Percentiles rank a stretch among this genome's conserved stretches.
phyloP scores from a whole-genome alignment of 1,140 invertebrate species.

The Drosophila pallidifrons region DNA sequence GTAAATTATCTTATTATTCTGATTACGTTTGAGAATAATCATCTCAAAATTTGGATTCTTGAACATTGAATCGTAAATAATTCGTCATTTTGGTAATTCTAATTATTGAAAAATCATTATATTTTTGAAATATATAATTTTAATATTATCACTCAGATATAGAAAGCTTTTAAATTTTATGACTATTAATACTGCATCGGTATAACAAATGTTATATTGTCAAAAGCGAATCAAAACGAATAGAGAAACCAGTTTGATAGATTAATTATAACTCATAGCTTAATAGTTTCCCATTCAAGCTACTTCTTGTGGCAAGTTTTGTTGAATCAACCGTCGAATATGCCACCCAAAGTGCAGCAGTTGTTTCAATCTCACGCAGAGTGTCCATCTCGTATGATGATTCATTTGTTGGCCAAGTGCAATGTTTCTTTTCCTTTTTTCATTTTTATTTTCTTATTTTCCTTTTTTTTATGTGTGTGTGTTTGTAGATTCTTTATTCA shows the following conservation, averaged over 20 bases:
- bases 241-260: neutral
- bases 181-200: no score
- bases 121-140: no score
- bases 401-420: conserved; percentile 68
- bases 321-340: neutral
- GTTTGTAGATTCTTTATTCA: conserved; percentile 14
- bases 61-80: no score
- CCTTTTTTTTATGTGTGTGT: conserved; percentile 4
- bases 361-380: conserved; percentile 60
- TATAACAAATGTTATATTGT: no score
- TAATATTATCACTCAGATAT: no score
- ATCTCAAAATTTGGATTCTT: no score
- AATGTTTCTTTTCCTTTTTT: conserved; percentile 33
- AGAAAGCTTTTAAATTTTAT: no score
- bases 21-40: no score
- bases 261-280: neutral
- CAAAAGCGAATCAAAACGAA: neutral
- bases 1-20: no score
- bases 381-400: conserved; percentile 48
- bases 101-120: no score
- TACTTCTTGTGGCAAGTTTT: neutral
- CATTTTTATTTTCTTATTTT: conserved; percentile 8
- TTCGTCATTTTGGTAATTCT: no score
- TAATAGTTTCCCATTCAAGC: conserved; percentile 3
- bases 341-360: conserved; percentile 44